These are phyloP conservation scores for Brenthis ino DNA, from an alignment of 2,888 invertebrate genomes.

Conservation along the genomic window DNA sequence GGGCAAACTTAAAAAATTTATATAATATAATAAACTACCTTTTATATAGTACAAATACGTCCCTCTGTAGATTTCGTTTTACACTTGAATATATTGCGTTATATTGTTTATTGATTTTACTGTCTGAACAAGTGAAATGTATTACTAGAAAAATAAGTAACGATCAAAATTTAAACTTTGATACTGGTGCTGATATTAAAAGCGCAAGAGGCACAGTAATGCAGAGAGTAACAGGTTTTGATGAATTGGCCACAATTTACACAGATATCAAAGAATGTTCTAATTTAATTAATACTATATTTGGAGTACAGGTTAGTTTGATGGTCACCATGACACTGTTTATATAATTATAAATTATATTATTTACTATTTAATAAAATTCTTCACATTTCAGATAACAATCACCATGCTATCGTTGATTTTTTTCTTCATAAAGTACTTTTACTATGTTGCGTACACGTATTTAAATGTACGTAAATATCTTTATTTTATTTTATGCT, in stretches of 20 bases:
- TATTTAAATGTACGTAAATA: not conserved
- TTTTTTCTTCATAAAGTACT: constrained; percentile 5
- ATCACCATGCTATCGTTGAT: constrained; percentile 10
- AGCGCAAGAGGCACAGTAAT: not conserved
- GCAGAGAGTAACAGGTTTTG: constrained; percentile 11
- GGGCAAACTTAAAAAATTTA: not conserved
- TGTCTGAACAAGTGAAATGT: constrained; percentile 22
- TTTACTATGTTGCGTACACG: constrained; percentile 4
- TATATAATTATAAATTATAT: not conserved
- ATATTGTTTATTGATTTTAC: not conserved
- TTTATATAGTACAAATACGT: not conserved
- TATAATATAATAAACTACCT: not conserved
- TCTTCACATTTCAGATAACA: constrained; percentile 13
- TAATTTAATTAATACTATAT: constrained; percentile 21
- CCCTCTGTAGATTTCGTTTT: not conserved
- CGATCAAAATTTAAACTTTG: not conserved
- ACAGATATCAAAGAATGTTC: constrained; percentile 21
- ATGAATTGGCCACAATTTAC: constrained; percentile 20
- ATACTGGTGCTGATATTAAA: not conserved
- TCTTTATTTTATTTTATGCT: not conserved
- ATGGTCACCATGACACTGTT: too few relatives aligned
- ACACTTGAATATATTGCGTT: constrained; percentile 4
- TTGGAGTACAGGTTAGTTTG: constrained; percentile 19
- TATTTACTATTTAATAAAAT: not conserved
- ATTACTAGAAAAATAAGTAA: constrained; percentile 14